Evolutionary conservation across 2,888 invertebrate genomes (phyloP).

Genomic region (Syrista parreyssii): DNA sequence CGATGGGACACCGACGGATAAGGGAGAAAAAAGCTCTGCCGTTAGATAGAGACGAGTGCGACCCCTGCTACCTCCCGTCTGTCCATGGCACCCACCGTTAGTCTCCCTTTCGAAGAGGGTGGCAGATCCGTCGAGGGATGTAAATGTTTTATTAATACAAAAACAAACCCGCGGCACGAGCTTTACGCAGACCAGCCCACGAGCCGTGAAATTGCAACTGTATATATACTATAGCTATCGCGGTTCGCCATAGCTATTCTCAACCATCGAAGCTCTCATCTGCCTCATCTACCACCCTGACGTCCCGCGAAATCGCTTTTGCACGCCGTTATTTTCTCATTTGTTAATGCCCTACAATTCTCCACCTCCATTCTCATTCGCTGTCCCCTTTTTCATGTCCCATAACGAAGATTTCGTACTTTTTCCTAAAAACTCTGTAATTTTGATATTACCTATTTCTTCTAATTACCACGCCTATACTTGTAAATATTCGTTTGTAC

Average conservation of each 20-base stretch:
- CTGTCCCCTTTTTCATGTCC: not conserved
- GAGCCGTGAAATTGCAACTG: not conserved
- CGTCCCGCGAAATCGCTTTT: not conserved
- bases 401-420: not conserved
- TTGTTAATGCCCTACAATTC: not conserved
- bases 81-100: not conserved
- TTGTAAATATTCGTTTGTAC: not conserved
- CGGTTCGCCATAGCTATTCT: not conserved
- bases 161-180: constrained; percentile 11
- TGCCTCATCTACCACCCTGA: not conserved
- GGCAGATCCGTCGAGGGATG: not conserved
- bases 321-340: not conserved
- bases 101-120: not conserved
- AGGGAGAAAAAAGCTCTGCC: constrained; percentile 17
- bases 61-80: not conserved
- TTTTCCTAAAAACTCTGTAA: not conserved
- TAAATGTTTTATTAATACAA: constrained; percentile 17
- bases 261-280: not conserved
- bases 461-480: not conserved
- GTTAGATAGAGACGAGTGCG: constrained; percentile 8
- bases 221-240: too few species aligned
- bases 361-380: not conserved
- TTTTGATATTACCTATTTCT: too few species aligned
- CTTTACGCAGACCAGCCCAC: not conserved
- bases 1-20: constrained; percentile 22